These are phyloP conservation scores for Lateolabrax maculatus DNA, from an alignment of 2,797 vertebrate species.

Conservation along the genomic window DNA sequence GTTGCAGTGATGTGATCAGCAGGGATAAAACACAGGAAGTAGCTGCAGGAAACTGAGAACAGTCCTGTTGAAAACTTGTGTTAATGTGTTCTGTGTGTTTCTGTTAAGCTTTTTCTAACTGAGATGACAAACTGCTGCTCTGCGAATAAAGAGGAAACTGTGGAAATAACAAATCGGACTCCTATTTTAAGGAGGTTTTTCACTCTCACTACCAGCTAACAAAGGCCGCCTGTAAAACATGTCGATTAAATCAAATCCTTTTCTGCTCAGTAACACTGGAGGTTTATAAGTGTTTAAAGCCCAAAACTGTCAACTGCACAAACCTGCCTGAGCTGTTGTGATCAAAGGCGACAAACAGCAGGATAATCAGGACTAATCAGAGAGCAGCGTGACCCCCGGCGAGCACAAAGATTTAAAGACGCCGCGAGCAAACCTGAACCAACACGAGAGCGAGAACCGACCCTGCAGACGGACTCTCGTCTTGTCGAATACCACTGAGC, in stretches of 20 bases:
- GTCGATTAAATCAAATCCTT: constrained; percentile 3
- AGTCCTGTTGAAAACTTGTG: background rate
- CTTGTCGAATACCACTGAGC: background rate
- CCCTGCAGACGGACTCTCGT: background rate
- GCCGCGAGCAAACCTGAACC: background rate
- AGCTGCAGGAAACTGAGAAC: constrained; percentile 44
- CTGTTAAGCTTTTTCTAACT: background rate
- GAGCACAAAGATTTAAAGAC: constrained; percentile 3
- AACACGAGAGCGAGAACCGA: background rate
- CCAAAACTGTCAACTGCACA: constrained; percentile 23
- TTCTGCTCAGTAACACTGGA: background rate
- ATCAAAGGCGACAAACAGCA: constrained; percentile 58
- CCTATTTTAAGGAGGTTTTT: constrained; percentile 10
- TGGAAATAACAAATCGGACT: constrained; percentile 9
- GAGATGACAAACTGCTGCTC: constrained; percentile 20
- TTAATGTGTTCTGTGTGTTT: background rate
- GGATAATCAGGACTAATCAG: constrained; percentile 53
- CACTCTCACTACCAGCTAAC: background rate
- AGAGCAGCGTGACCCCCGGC: constrained; percentile 26
- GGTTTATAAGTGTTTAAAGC: constrained; percentile 18
- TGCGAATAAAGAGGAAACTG: constrained; percentile 26
- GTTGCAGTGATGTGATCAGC: constrained; percentile 28
- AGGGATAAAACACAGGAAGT: constrained; percentile 46
- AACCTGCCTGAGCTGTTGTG: constrained; percentile 27
- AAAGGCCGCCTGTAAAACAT: background rate